These are phyloP conservation scores for Orbicella faveolata DNA, from an alignment of 64 coral and sea anemone genomes.

Conservation along the genomic window DNA sequence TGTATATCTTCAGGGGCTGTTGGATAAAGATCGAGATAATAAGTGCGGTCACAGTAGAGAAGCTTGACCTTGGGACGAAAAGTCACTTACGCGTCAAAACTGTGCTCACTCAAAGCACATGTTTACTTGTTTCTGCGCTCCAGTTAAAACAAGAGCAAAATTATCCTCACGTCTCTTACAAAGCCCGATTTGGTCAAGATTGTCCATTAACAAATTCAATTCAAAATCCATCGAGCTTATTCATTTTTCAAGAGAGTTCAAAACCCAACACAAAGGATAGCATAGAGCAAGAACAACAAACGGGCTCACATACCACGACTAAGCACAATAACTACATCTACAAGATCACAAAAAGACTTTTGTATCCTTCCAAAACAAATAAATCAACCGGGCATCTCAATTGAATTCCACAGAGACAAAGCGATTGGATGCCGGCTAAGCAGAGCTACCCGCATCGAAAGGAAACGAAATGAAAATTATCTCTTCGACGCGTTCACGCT, in stretches of 20 bases:
- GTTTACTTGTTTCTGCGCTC: too few relatives aligned
- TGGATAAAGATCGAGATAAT: too few relatives aligned
- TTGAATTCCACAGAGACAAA: constrained; percentile 8
- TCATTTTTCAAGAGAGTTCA: not conserved
- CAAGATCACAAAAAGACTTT: not conserved
- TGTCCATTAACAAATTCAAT: not conserved
- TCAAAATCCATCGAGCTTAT: not conserved
- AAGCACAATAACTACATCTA: not conserved
- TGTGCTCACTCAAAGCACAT: too few relatives aligned
- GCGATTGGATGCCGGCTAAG: not conserved
- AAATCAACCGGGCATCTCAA: constrained; percentile 1
- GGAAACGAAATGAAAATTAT: not conserved
- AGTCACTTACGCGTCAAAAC: too few relatives aligned
- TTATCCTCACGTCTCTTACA: not conserved
- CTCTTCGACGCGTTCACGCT: not conserved
- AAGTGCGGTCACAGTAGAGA: too few relatives aligned
- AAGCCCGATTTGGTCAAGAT: not conserved
- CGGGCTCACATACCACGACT: not conserved
- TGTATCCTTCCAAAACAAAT: constrained; percentile 26
- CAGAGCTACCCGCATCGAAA: not conserved
- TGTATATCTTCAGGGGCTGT: too few relatives aligned
- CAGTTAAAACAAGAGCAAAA: too few relatives aligned
- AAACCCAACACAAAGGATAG: not conserved
- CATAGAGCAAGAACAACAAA: not conserved
- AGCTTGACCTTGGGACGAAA: too few relatives aligned